Evolutionary conservation across 2,797 vertebrate species (phyloP).

Genomic region (Gadopsis marmoratus): DNA sequence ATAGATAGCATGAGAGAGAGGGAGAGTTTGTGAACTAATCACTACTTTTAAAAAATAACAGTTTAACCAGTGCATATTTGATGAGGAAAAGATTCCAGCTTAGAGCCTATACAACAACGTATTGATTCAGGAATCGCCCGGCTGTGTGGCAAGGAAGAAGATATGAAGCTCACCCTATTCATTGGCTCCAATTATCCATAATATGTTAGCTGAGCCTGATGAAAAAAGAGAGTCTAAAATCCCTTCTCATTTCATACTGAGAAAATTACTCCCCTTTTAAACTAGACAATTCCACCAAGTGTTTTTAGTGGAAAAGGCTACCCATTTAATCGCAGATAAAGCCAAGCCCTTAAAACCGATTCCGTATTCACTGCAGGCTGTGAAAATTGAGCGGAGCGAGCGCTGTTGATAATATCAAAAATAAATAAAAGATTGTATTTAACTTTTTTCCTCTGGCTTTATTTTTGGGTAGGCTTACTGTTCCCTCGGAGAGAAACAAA

Average conservation of each 20-base stretch:
- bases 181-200: conserved; percentile 4
- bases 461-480: neutral
- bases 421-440: neutral
- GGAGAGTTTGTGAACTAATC: conserved; percentile 25
- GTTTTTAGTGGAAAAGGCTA: conserved; percentile 40
- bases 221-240: conserved; percentile 25
- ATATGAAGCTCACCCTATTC: conserved; percentile 5
- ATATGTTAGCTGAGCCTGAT: conserved; percentile 28
- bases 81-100: neutral
- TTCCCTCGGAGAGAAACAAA: conserved; percentile 1
- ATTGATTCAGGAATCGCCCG: neutral
- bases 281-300: conserved; percentile 26
- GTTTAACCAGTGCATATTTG: conserved; percentile 20
- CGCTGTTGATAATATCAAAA: conserved; percentile 13
- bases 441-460: neutral
- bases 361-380: conserved; percentile 30
- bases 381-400: conserved; percentile 25
- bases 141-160: neutral
- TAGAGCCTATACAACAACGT: neutral
- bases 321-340: conserved; percentile 42
- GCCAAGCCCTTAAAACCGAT: conserved; percentile 14
- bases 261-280: conserved; percentile 35
- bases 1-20: neutral
- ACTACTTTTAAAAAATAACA: conserved; percentile 18
- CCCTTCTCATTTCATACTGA: conserved; percentile 24